These are phyloP conservation scores for Acyrthosiphon pisum DNA, from an alignment of 1,140 invertebrate species.

Conservation along the genomic window DNA sequence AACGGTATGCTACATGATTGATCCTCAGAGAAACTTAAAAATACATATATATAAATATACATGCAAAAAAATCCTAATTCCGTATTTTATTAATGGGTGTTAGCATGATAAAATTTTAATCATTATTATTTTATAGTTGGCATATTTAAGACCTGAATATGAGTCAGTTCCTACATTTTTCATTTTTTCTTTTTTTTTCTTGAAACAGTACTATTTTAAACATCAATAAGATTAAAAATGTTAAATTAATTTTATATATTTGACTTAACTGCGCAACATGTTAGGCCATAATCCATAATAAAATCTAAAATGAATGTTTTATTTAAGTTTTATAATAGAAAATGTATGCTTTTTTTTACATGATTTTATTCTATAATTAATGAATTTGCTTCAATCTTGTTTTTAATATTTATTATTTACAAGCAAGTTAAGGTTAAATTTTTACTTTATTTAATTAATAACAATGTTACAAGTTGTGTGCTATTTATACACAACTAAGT, in stretches of 20 bases:
- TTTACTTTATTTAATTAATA: neutral
- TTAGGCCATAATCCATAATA: neutral
- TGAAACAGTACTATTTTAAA: conserved; percentile 36
- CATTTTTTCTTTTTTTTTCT: conserved; percentile 19
- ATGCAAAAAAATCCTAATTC: conserved; percentile 48
- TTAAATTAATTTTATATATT: conserved; percentile 8
- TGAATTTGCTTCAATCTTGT: neutral
- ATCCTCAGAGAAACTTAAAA: conserved; percentile 20
- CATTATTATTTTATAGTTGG: conserved; percentile 53
- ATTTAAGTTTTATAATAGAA: neutral
- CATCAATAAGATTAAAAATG: neutral
- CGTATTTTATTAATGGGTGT: conserved; percentile 49
- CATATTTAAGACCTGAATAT: conserved; percentile 43
- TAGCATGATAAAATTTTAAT: conserved; percentile 49
- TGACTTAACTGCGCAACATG: conserved; percentile 2
- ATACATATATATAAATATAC: neutral
- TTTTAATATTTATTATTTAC: neutral
- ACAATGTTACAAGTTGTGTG: neutral
- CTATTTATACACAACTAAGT: neutral
- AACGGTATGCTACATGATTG: conserved; percentile 92
- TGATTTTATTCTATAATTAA: neutral
- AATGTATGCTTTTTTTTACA: conserved; percentile 1
- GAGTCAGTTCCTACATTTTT: conserved; percentile 55
- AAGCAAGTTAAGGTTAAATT: neutral
- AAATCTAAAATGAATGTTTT: neutral